Percentiles rank a stretch among this genome's conserved stretches.
Evolutionary conservation across 53 echinoderm and acorn worm genomes (phyloP).

Genomic region (Paracentrotus lividus): DNA sequence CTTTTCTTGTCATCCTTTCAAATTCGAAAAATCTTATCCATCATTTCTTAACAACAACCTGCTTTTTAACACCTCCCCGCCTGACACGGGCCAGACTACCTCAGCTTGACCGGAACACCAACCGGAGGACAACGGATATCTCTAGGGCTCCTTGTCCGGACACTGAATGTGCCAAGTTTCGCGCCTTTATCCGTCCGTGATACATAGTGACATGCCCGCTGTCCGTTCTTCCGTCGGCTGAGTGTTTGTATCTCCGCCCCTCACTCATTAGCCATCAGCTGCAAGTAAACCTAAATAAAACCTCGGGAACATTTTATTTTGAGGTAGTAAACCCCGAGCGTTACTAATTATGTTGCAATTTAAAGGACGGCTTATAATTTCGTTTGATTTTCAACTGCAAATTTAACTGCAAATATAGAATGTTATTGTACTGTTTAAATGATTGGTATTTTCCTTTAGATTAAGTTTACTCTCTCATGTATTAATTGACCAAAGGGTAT

Average conservation of each 20-base stretch:
- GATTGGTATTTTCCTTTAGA: too few species aligned
- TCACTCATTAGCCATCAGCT: slow-evolving; percentile 58
- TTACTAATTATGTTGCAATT: not conserved
- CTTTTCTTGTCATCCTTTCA: too few species aligned
- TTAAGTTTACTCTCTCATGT: too few species aligned
- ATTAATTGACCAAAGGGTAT: too few species aligned
- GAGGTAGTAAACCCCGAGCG: not conserved
- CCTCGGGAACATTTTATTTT: slow-evolving; percentile 52
- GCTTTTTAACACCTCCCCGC: slow-evolving; percentile 43
- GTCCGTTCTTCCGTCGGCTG: slow-evolving; percentile 35
- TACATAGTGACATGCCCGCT: slow-evolving; percentile 56
- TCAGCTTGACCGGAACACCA: slow-evolving; percentile 35
- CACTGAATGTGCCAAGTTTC: slow-evolving; percentile 57
- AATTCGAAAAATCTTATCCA: not conserved
- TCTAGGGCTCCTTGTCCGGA: slow-evolving; percentile 29
- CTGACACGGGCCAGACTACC: slow-evolving; percentile 29
- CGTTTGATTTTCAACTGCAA: not conserved
- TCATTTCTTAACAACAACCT: slow-evolving; percentile 9
- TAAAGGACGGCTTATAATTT: not conserved
- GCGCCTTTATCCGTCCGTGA: slow-evolving; percentile 50
- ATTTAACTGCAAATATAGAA: not conserved
- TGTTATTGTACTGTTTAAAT: too few species aligned
- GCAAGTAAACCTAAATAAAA: not conserved
- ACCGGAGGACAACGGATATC: slow-evolving; percentile 62
- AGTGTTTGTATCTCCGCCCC: not conserved